Percentiles rank a stretch among this genome's conserved stretches.
Evolutionary conservation across 2,113 vertebrate species (phyloP).

Genomic region (human (Homo sapiens)): DNA sequence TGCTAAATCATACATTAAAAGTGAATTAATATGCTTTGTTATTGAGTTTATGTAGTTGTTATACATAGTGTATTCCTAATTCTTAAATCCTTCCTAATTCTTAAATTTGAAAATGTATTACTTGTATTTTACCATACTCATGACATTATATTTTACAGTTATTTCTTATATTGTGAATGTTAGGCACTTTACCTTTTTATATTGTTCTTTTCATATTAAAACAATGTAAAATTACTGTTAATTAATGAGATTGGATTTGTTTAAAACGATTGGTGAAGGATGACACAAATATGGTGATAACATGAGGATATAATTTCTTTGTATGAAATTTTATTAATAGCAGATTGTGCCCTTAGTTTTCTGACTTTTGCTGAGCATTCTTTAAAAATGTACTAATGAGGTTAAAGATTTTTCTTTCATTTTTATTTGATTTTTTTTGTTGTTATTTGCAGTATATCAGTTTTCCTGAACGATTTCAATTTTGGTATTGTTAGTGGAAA

Average conservation of each 20-base stretch:
- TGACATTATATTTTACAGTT: background rate
- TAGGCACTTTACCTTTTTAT: slow-evolving; percentile 11
- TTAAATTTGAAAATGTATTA: slow-evolving; percentile 43
- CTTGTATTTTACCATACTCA: background rate
- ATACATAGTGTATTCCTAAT: background rate
- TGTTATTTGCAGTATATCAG: background rate
- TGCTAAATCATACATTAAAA: slow-evolving; percentile 22
- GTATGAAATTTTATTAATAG: slow-evolving; percentile 25
- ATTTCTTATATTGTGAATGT: slow-evolving; percentile 8
- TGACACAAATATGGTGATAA: background rate
- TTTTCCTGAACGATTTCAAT: slow-evolving; percentile 23
- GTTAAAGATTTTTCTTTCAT: background rate
- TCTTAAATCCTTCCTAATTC: background rate
- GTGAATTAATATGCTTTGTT: background rate
- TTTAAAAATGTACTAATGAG: background rate
- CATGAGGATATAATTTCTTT: slow-evolving; percentile 38
- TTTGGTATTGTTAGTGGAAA: slow-evolving; percentile 41
- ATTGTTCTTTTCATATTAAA: background rate
- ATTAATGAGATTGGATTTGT: slow-evolving; percentile 26
- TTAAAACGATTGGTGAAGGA: slow-evolving; percentile 19
- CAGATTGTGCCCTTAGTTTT: background rate
- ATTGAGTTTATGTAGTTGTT: background rate
- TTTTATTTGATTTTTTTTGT: background rate
- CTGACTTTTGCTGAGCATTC: background rate
- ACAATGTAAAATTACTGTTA: slow-evolving; percentile 23